Percentiles rank a stretch among this genome's conserved stretches.
phyloP scores from a whole-genome alignment of 2,888 invertebrate genomes.

The Caenorhabditis zanzibari region DNA sequence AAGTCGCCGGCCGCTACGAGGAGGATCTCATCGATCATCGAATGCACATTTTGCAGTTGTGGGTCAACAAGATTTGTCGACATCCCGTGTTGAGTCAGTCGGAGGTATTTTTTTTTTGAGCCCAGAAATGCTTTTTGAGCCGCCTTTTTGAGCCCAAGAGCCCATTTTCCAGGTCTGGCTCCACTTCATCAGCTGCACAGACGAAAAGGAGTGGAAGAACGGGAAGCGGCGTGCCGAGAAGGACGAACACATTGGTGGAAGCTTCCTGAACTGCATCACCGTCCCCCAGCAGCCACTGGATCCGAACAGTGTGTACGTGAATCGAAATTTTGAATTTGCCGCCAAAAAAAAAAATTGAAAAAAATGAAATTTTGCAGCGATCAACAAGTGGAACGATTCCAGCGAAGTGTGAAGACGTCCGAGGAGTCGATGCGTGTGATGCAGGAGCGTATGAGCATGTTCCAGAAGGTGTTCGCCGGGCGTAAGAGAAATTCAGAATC shows the following conservation, averaged over 20 bases:
- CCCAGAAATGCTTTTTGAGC: too few relatives aligned
- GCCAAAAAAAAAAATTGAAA: background rate
- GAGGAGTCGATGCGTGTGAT: slow-evolving; percentile 92
- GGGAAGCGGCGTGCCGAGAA: slow-evolving; percentile 96
- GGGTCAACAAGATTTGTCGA: slow-evolving; percentile 96
- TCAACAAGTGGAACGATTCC: slow-evolving; percentile 90
- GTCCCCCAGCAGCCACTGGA: slow-evolving; percentile 90
- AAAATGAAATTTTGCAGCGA: slow-evolving; percentile 87
- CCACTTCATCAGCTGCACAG: slow-evolving; percentile 97
- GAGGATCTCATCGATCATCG: slow-evolving; percentile 97
- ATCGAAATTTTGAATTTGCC: background rate
- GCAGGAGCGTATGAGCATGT: slow-evolving; percentile 90
- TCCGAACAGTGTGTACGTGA: slow-evolving; percentile 85
- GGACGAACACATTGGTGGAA: slow-evolving; percentile 92
- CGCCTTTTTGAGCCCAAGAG: background rate
- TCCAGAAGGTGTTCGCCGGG: slow-evolving; percentile 91
- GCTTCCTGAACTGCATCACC: slow-evolving; percentile 92
- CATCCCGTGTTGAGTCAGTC: slow-evolving; percentile 95
- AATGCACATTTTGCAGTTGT: slow-evolving; percentile 94
- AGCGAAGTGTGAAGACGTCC: slow-evolving; percentile 91
- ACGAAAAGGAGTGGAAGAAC: slow-evolving; percentile 97
- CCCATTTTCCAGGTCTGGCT: slow-evolving; percentile 89
- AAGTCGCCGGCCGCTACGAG: slow-evolving; percentile 96
- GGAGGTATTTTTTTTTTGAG: slow-evolving; percentile 58
- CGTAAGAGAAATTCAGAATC: slow-evolving; percentile 84